Evolutionary conservation across 23 tunicate species (phyloP).

Genomic region (Ascidia mentula): DNA sequence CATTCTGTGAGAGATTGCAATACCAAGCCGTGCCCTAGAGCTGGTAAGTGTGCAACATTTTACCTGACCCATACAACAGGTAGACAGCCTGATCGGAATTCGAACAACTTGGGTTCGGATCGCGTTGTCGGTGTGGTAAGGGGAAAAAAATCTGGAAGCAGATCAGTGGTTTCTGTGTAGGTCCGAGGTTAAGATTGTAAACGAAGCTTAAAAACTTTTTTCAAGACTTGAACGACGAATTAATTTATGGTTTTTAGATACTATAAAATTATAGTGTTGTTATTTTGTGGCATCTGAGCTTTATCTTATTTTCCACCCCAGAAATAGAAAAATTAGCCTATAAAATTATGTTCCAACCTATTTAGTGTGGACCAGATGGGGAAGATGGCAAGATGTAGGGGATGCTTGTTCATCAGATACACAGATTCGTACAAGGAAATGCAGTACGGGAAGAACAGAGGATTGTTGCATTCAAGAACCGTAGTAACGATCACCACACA

Average conservation of each 20-base stretch:
- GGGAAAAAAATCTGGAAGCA: no score
- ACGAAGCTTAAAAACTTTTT: no score
- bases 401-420: not conserved
- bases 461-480: not conserved
- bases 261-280: no score
- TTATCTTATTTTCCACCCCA: no score
- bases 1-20: not conserved
- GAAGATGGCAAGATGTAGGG: not conserved
- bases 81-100: no score
- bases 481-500: not conserved
- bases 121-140: no score
- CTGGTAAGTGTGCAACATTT: not conserved
- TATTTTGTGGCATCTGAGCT: no score
- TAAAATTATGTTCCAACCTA: not conserved
- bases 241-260: no score
- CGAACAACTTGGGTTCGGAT: no score
- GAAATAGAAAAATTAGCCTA: not conserved
- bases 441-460: not conserved
- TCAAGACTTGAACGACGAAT: no score
- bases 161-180: no score
- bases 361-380: not conserved
- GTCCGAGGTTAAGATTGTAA: no score
- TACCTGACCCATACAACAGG: not conserved
- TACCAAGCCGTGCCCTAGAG: not conserved
- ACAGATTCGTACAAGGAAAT: not conserved